Base-by-base conservation (phyloP, 1,140 invertebrate genomes). In the Drosophila athabasca region DNA sequence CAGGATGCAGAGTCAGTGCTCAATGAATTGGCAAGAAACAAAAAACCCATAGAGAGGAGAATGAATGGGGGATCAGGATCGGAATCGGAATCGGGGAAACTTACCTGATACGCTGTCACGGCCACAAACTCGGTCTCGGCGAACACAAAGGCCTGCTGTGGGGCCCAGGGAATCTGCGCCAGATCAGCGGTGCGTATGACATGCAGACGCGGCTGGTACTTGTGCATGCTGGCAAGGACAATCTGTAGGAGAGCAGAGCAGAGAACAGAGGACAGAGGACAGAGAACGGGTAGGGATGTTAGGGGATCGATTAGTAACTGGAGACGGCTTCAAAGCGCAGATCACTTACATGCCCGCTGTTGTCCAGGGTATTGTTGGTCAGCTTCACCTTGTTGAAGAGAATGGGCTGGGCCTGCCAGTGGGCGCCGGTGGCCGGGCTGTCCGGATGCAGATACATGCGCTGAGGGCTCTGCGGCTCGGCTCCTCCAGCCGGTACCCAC, bases 171-270 rank as follows among this genome's bases (percentile, higher is more conserved):
- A 5, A 96, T 89, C 46, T 94, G 94, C 1, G 94, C 92, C 9
- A 95, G 93, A 79, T 96, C 95, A 6, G 95, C 93, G 1, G 95
- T 95, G 22, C 95, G 93, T 24, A 97, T 94, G 44, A 99, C 94
- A 92, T 97, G 95, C 51, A 98, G 94, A 8, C 95, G 93, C 0
- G 97, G 97, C 62, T 97, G 93, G 91, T 98, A 98, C 91, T 98
- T 98, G 92, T 98, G 97, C 97, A 98, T 98, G 2, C 97, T 98
- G 9, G 96, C 97, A 43, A 99, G 92, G 0, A 98, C 95, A 64
- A 97, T 95, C 96, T 97, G 93, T 11, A 92, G 44, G 26, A 35
- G n/a, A 6, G 6, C 8, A 46, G 31, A 19, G 2, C 2, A 29
- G 44, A n/a, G n/a, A n/a, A n/a, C n/a, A n/a, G n/a, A n/a, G n/a